Conservation (phyloP, 2,888 invertebrate species). For the Xanthorhoe designata region DNA sequence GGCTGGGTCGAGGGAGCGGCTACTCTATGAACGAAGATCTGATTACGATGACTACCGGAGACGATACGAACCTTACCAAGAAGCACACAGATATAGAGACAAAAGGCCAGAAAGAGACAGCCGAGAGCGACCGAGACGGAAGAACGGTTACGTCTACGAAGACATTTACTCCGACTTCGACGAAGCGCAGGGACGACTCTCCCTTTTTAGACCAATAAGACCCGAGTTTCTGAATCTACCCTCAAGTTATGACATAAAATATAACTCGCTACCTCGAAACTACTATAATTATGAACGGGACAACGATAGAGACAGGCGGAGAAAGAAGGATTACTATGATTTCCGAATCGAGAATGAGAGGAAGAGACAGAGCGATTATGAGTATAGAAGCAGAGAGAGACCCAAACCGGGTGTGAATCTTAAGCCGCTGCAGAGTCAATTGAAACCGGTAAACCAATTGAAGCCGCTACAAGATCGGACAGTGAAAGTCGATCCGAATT, state of each 20-base stretch:
- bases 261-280: constrained; percentile 76
- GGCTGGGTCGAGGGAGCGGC: constrained; percentile 78
- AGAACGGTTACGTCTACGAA: constrained; percentile 81
- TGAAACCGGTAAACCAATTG: constrained; percentile 23
- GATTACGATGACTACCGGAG: constrained; percentile 66
- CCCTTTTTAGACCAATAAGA: constrained; percentile 79
- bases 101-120: constrained; percentile 52
- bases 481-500: constrained; percentile 41
- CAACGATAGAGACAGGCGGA: constrained; percentile 54
- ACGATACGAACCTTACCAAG: constrained; percentile 56
- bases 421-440: constrained; percentile 12
- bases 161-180: constrained; percentile 82
- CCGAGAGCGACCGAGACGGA: constrained; percentile 64
- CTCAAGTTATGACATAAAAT: constrained; percentile 72
- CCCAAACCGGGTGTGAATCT: constrained; percentile 30
- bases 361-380: constrained; percentile 49
- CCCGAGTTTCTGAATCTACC: constrained; percentile 80
- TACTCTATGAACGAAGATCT: constrained; percentile 72
- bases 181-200: constrained; percentile 78
- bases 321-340: constrained; percentile 78
- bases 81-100: constrained; percentile 52
- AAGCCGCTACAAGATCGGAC: constrained; percentile 46
- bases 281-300: constrained; percentile 70
- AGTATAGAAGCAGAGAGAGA: constrained; percentile 34
- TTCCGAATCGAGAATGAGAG: constrained; percentile 75